phyloP scores from a whole-genome alignment of 2,888 invertebrate genomes.

The Tetropium fuscum region DNA sequence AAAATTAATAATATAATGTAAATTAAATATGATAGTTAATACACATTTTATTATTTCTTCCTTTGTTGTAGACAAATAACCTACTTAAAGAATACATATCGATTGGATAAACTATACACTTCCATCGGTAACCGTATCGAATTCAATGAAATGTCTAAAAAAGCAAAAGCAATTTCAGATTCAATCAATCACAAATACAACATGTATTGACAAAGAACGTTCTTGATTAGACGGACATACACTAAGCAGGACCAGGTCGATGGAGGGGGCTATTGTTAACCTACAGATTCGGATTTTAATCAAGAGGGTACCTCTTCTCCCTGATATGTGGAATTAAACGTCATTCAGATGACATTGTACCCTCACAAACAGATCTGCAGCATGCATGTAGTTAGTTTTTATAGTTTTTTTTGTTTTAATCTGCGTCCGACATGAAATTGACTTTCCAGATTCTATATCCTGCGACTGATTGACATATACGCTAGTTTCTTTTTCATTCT shows the following conservation, averaged over 20 bases:
- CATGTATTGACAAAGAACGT: constrained; percentile 62
- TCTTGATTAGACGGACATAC: constrained; percentile 63
- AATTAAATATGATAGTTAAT: constrained; percentile 5
- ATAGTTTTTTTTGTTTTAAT: constrained; percentile 17
- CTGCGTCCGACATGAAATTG: constrained; percentile 10
- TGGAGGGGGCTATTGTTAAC: constrained; percentile 59
- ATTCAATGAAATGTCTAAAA: constrained; percentile 39
- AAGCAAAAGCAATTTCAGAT: constrained; percentile 62
- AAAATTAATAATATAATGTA: constrained; percentile 7
- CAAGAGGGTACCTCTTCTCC: constrained; percentile 61
- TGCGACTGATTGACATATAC: constrained; percentile 44
- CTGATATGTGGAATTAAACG: constrained; percentile 63
- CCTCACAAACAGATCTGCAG: constrained; percentile 59
- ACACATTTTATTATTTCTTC: constrained; percentile 13
- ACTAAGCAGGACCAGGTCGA: constrained; percentile 54
- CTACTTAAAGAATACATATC: constrained; percentile 16
- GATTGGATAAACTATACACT: constrained; percentile 13
- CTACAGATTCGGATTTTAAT: constrained; percentile 63
- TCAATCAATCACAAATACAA: constrained; percentile 64
- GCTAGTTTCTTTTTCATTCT: constrained; percentile 49
- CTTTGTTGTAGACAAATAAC: constrained; percentile 17
- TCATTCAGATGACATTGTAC: constrained; percentile 61
- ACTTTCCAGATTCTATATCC: constrained; percentile 20
- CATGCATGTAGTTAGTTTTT: constrained; percentile 25
- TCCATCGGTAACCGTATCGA: constrained; percentile 27